These are phyloP conservation scores for Lepus townsendii DNA, from an alignment of 2,797 vertebrate species.

Conservation along the genomic window DNA sequence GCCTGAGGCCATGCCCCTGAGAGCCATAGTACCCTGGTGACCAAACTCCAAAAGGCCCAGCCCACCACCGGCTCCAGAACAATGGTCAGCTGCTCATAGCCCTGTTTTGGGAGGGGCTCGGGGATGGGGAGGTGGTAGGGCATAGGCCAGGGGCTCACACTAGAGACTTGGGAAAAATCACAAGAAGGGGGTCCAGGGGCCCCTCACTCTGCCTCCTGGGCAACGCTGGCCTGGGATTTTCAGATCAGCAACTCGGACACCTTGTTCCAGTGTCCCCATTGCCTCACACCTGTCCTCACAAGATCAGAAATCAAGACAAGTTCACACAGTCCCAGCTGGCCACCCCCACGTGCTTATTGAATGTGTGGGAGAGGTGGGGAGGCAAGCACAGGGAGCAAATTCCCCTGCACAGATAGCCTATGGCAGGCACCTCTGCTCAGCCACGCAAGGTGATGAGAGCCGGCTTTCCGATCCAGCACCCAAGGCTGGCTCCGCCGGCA, in stretches of 20 bases:
- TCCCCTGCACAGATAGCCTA: neutral
- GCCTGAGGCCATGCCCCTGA: fast-evolving
- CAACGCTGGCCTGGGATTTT: neutral
- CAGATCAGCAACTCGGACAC: neutral
- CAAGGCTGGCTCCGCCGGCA: neutral
- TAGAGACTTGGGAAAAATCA: neutral
- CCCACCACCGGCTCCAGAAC: neutral
- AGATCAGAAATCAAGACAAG: neutral
- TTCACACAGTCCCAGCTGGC: neutral
- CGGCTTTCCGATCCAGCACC: neutral
- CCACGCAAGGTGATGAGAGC: neutral
- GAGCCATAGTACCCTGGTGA: neutral
- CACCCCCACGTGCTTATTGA: neutral
- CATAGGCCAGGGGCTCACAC: neutral
- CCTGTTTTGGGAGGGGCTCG: neutral
- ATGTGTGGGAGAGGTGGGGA: neutral
- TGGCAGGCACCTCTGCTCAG: no score
- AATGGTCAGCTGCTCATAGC: neutral
- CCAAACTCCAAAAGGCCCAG: neutral
- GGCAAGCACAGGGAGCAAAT: neutral
- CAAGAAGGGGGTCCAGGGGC: fast-evolving
- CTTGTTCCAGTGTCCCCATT: neutral
- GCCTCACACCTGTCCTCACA: neutral
- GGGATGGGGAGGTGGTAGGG: neutral
- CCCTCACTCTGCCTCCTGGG: fast-evolving